Evolutionary conservation across 2,797 vertebrate genomes (phyloP).

Genomic region (Crenichthys baileyi): DNA sequence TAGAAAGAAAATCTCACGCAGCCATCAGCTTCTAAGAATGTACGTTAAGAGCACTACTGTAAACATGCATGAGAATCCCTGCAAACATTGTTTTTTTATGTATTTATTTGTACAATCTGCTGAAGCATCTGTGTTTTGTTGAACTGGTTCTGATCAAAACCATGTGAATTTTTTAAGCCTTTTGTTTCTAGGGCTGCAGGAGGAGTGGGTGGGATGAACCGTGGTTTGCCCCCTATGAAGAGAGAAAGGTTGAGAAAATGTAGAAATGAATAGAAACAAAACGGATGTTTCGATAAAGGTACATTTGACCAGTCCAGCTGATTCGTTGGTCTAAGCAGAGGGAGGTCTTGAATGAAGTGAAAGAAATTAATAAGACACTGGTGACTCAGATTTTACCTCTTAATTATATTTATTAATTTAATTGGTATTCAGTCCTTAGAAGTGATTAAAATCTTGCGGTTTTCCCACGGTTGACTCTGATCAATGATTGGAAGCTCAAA

Average conservation of each 20-base stretch:
- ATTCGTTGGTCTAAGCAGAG: background rate
- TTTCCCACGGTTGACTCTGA: background rate
- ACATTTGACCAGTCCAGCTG: background rate
- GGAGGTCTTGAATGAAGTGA: background rate
- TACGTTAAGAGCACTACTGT: conserved; percentile 75
- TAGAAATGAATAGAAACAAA: background rate
- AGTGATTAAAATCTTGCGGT: background rate
- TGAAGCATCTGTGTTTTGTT: conserved; percentile 72
- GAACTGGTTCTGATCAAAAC: conserved; percentile 66
- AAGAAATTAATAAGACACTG: background rate
- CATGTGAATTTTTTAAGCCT: background rate
- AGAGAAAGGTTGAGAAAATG: background rate
- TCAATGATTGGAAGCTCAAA: background rate
- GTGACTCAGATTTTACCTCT: background rate
- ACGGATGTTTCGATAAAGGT: conserved; percentile 1
- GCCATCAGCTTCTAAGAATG: conserved; percentile 75
- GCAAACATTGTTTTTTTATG: conserved; percentile 42
- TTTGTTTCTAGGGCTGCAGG: background rate
- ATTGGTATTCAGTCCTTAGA: background rate
- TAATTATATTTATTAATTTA: background rate
- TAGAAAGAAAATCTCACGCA: conserved; percentile 62
- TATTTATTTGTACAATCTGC: conserved; percentile 70
- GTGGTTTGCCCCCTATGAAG: background rate
- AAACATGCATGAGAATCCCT: conserved; percentile 73
- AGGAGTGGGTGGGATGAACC: background rate